Evolutionary conservation across 2,888 invertebrate species (phyloP).

Genomic region (Slavum lentiscoides): DNA sequence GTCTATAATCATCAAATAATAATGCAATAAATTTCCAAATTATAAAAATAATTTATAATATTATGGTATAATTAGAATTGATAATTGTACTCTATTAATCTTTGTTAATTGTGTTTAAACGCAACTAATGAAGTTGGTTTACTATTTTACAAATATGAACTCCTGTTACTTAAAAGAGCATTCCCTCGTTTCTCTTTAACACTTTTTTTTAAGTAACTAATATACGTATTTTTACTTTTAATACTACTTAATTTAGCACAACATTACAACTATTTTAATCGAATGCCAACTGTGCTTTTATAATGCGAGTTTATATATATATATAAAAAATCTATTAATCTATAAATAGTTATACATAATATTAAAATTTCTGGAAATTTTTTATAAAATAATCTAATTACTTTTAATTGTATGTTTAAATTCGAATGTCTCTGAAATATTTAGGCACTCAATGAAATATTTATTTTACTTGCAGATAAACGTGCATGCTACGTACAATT

Average conservation of each 20-base stretch:
- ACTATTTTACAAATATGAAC: conserved; percentile 4
- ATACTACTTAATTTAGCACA: conserved; percentile 1
- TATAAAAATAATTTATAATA: background rate
- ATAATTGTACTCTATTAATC: background rate
- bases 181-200: background rate
- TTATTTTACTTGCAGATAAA: background rate
- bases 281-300: too few species aligned
- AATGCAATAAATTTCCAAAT: background rate
- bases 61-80: background rate
- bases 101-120: background rate
- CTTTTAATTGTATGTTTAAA: background rate
- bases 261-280: too few species aligned
- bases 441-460: background rate
- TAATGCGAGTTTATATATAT: too few species aligned
- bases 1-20: background rate
- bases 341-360: too few species aligned
- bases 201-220: background rate
- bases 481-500: background rate
- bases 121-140: background rate
- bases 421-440: background rate
- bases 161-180: conserved; percentile 4
- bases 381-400: background rate
- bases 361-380: background rate
- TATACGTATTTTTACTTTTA: background rate
- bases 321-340: too few species aligned